Base-by-base conservation (phyloP, 2,888 invertebrate species). In the Cryptus viduatorius region DNA sequence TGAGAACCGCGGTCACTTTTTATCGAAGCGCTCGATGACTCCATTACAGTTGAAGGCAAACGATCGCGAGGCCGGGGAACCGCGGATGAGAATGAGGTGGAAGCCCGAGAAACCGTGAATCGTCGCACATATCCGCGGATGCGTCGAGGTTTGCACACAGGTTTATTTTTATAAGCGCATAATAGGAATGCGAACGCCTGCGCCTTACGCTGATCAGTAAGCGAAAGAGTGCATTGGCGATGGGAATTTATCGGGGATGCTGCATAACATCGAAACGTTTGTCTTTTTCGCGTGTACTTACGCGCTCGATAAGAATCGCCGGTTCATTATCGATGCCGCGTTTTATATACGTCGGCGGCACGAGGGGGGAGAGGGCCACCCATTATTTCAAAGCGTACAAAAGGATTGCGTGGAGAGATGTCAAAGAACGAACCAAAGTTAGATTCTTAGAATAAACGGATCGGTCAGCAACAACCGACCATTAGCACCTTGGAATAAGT, bases 231-330 rank as follows among this genome's bases (percentile, higher is more conserved):
- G 50, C 48, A 44, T 3, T 53, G 46, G 10, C 19, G 29, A 12
- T 68, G 59, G n/a, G 24, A 64, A 65, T 8, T 12, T 19, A 12
- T 16, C 2, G 68, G n/a, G 29, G 31, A 37, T 68, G 59, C 68
- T 59, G 59, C 31, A 29, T 24, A 73, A 80, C 68, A 59, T 61
- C 59, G 68, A 81, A 37, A 79, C 83, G 83, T 83, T 83, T 69
- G 83, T 83, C 79, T 83, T 83, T 82, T 85, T 79, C 77, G 61
- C 83, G 61, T 83, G 78, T 84, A 76, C 72, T 67, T 77, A 73
- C 68, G 75, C 78, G 69, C 68, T 69, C 50, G 86, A 85, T 85
- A 84, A 72, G 73, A 80, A 86, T 85, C 84, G 65, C 67, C 73
- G 31, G 78, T n/a, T 68, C 46, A 80, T 73, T 68, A 67, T 59